Evolutionary conservation across 92 coral and sea anemone genomes (phyloP).

Genomic region (Porites evermanni): DNA sequence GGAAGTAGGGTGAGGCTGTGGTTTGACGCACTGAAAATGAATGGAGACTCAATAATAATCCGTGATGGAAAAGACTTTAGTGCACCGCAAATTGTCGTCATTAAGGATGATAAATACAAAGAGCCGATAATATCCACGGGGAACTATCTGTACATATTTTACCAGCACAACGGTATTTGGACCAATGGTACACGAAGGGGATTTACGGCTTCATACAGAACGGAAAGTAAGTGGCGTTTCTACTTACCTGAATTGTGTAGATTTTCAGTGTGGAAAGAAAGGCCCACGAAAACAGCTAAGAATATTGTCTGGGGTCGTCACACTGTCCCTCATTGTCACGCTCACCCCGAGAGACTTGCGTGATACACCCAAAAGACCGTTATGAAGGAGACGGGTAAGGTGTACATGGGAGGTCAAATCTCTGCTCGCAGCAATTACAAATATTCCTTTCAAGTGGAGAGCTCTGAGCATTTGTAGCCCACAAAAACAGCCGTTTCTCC

Average conservation of each 20-base stretch:
- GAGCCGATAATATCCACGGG: conserved; percentile 65
- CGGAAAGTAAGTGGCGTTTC: conserved; percentile 26
- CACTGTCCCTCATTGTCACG: too few species aligned
- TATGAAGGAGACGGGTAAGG: not conserved
- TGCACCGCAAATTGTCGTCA: conserved; percentile 72
- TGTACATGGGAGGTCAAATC: too few species aligned
- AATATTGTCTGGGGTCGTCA: too few species aligned
- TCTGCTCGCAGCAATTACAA: not conserved
- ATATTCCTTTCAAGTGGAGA: too few species aligned
- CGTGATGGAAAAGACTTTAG: conserved; percentile 86
- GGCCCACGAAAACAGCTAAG: too few species aligned
- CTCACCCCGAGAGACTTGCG: too few species aligned
- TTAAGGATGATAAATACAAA: conserved; percentile 58
- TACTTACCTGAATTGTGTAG: too few species aligned
- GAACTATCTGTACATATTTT: conserved; percentile 73
- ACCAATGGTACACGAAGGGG: conserved; percentile 80
- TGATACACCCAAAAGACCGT: too few species aligned
- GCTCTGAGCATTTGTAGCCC: too few species aligned
- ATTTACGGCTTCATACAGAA: conserved; percentile 82
- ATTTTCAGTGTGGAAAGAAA: too few species aligned
- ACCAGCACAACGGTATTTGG: conserved; percentile 85
- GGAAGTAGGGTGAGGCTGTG: conserved; percentile 76
- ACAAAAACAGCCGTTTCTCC: too few species aligned
- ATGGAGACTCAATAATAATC: conserved; percentile 80
- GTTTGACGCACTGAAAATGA: conserved; percentile 88